These are phyloP conservation scores for Cyphomyrmex costatus DNA, from an alignment of 1,140 invertebrate genomes.

Conservation along the genomic window DNA sequence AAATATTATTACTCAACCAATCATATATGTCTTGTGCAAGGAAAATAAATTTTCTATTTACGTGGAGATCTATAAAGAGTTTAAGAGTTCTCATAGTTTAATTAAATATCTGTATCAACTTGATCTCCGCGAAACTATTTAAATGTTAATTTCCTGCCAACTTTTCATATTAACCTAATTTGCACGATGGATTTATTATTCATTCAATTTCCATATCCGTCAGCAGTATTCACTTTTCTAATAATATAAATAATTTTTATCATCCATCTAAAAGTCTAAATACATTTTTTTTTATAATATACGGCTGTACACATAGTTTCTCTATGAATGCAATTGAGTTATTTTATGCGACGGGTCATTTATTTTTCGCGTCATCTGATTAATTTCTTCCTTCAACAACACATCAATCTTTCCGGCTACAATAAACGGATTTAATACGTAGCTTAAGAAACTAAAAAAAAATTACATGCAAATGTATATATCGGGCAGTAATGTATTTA, in stretches of 20 bases:
- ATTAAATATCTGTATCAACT: conserved; percentile 31
- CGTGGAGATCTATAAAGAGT: not conserved
- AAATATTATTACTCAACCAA: not conserved
- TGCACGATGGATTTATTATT: conserved; percentile 26
- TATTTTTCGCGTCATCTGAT: not conserved
- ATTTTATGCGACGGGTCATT: not conserved
- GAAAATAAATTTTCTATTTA: not conserved
- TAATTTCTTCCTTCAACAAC: conserved; percentile 3
- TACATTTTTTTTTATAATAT: not conserved
- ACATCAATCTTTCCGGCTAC: not conserved
- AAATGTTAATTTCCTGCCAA: conserved; percentile 41
- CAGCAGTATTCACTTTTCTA: not conserved
- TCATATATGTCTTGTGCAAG: not conserved
- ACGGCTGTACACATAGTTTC: not conserved
- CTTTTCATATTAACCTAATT: conserved; percentile 20
- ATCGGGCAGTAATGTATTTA: conserved; percentile 44
- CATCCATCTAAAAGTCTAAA: not conserved
- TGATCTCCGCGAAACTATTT: conserved; percentile 18
- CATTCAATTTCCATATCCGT: not conserved
- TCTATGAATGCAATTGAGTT: not conserved
- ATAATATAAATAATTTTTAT: conserved; percentile 34
- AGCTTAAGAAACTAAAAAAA: conserved; percentile 32
- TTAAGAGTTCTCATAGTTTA: conserved; percentile 25
- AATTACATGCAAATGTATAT: conserved; percentile 9
- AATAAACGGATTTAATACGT: not conserved